A percentile compares a stretch with the other conserved stretches of the same genome.
phyloP scores from a whole-genome alignment of 2,113 vertebrate genomes.

The Pitta sordida region DNA sequence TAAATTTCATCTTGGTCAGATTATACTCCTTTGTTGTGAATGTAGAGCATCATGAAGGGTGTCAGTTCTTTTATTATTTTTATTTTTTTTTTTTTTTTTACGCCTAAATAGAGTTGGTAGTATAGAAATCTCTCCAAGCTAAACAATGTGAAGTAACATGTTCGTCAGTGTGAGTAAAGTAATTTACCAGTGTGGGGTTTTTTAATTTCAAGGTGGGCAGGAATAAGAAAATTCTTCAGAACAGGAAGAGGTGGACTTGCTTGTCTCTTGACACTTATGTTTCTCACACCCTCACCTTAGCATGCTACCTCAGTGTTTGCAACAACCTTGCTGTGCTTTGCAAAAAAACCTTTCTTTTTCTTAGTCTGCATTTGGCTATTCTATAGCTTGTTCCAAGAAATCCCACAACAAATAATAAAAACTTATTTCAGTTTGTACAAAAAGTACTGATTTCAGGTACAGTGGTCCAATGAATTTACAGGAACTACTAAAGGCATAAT shows the following conservation, averaged over 20 bases:
- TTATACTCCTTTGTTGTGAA: neutral
- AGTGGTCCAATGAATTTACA: neutral
- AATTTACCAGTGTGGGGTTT: fast-evolving
- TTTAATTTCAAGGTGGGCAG: neutral
- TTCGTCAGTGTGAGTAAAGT: neutral
- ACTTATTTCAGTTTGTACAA: neutral
- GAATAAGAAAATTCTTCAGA: neutral
- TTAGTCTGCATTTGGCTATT: neutral
- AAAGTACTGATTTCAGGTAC: neutral
- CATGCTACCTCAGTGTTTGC: neutral
- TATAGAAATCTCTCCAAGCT: neutral
- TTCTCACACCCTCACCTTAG: neutral
- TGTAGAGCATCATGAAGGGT: fast-evolving
- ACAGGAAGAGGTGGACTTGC: neutral
- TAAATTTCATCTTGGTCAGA: fast-evolving
- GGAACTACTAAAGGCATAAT: neutral
- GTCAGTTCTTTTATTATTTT: neutral
- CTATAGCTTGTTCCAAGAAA: neutral
- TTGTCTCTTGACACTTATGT: neutral
- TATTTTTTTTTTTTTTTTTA: neutral
- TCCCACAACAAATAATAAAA: neutral
- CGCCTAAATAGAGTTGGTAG: neutral
- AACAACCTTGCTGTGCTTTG: neutral
- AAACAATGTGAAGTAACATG: neutral
- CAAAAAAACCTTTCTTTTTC: neutral